Evolutionary conservation across 37 sponge, comb jelly and placozoan species (phyloP), one percentile per base, ranked within the genome.

Genomic region (Haliclona indistincta): DNA sequence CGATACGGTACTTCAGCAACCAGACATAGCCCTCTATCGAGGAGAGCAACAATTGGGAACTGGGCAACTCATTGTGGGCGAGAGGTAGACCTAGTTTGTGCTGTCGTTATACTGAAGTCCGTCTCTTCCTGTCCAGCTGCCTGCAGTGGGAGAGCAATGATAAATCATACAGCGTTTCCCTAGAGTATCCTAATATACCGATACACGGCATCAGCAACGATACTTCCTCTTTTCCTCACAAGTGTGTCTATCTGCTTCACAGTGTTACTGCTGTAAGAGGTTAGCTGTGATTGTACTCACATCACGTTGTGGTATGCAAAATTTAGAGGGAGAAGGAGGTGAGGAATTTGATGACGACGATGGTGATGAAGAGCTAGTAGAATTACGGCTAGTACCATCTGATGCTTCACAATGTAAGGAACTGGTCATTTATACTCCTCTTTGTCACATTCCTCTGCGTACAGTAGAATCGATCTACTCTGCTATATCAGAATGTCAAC

Each of bases 141-240:
- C 49, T 85, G 2, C n/a, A 17, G n/a, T 85, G 85, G 85, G 72
- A 3, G 7, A 65, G 79, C 29, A 63, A 43, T 22, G 65, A 71
- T 3, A 17, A 38, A 35, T 22, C 53, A 1, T 47, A 63, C 22
- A 30, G 30, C 20, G 1, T 87, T 8, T 33, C 52, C 17, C 55
- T 88, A 34, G 44, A 71, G 39, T 91, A 86, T 56, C 88, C 88
- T 1, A 30, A 38, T 3, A 86, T 91, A 30, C 41, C 81, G 7
- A 34, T 91, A 3, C 92, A 91, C 66, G 92, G 81, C 28, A 36
- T 91, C 1, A 80, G 88, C 56, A 65, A 84, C 17, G 92, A 91
- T 54, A 43, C 63, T 1, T 15, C 71, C 0, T 29, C 37, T 6
- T 91, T 87, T 37, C 88, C 88, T 0, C 73, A 78, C 61, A 61